These are phyloP conservation scores for Garrulus glandarius DNA, from an alignment of 2,797 vertebrate species.

Conservation along the genomic window DNA sequence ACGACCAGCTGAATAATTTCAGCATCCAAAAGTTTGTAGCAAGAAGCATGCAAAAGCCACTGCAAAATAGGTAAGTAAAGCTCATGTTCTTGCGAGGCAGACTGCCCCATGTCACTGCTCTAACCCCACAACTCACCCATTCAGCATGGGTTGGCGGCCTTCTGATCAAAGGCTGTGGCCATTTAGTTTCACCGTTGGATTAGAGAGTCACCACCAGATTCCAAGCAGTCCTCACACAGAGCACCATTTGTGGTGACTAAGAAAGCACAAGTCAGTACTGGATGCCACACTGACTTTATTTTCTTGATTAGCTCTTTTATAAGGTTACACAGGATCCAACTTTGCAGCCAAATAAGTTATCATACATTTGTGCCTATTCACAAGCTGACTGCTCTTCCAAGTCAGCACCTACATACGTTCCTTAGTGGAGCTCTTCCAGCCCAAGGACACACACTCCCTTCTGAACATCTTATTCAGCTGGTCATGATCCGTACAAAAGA, in stretches of 20 bases:
- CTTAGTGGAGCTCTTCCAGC: background rate
- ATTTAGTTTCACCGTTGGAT: fast-evolving
- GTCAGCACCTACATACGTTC: background rate
- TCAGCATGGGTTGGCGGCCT: background rate
- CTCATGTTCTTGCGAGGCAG: background rate
- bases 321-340: background rate
- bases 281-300: background rate
- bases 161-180: background rate
- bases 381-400: background rate
- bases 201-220: background rate
- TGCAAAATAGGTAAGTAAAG: background rate
- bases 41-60: background rate
- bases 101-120: background rate
- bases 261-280: background rate
- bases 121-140: background rate
- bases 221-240: fast-evolving
- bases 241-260: background rate
- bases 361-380: background rate
- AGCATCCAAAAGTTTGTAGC: fast-evolving
- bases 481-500: fast-evolving
- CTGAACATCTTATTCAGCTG: background rate
- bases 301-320: background rate
- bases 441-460: background rate
- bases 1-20: background rate
- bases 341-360: background rate